Evolutionary conservation across 2,888 invertebrate species (phyloP), one percentile per base, ranked within the genome.

Genomic region (Xestia ashworthii): DNA sequence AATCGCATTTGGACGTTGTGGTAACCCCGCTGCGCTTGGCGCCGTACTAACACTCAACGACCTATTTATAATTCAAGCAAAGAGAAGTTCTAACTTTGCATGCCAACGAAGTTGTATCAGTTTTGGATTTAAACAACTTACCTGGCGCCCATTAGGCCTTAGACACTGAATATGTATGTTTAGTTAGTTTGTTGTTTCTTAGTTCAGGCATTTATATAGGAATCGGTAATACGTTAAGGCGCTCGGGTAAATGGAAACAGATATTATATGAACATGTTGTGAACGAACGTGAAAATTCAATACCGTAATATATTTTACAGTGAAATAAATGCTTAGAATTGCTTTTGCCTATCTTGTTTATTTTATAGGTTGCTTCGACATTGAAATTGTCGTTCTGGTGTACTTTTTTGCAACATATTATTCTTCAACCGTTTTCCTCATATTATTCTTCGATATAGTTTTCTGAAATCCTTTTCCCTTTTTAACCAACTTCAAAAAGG

Each of bases 31-130:
- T 66, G 44, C 65, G 71, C 69, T 67, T 73, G 76, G 64, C 48
- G 16, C 48, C 55, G 64, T 66, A 58, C 68, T 74, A 65, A 70
- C 70, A 69, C 71, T 67, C 48, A 48, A 46, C 62, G 64, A 65
- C 71, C 64, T 80, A 74, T 83, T 75, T 75, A 81, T 77, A 76
- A 78, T 86, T 76, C 66, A 86, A 71, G 65, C 50, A 38, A 71
- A 64, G 60, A 60, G 32, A 79, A 64, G 25, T 75, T 69, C 55
- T 58, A 68, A 71, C 60, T 66, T 66, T 25, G 46, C 44, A 58
- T 66, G 65, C 70, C 70, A 68, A 66, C 71, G 64, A 79, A 71
- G 60, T 76, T 74, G 55, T 74, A 68, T 64, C 72, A 62, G 55
- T 68, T 71, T 58, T 32, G 71, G 68, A 78, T 86, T 82, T 53